Evolutionary conservation across 92 coral and sea anemone genomes (phyloP).

Genomic region (Scolanthus callimorphus): DNA sequence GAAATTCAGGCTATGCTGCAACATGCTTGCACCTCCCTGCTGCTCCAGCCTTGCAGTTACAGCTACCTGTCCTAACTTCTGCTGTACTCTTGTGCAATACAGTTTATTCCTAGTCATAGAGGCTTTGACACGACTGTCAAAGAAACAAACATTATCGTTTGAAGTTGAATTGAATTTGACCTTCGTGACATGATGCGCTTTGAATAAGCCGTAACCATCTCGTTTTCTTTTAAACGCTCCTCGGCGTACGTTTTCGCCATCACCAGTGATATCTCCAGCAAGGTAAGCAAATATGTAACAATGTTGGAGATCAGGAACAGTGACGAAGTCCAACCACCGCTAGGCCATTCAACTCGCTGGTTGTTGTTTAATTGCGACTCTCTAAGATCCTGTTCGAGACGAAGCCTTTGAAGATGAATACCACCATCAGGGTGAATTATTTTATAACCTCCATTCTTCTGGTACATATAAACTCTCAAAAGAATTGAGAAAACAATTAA

Average conservation of each 20-base stretch:
- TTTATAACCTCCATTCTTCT: no score
- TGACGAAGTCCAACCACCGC: slow-evolving; percentile 33
- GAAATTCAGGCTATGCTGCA: no score
- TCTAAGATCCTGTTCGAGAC: not conserved
- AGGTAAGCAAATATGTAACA: slow-evolving; percentile 10
- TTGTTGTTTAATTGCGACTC: not conserved
- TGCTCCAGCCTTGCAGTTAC: no score
- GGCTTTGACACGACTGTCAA: no score
- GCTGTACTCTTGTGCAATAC: no score
- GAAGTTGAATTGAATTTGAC: slow-evolving; percentile 20
- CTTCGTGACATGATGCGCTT: slow-evolving; percentile 30
- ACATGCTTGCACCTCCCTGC: no score
- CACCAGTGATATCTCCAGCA: slow-evolving; percentile 3
- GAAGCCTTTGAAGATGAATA: slow-evolving; percentile 14
- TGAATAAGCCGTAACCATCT: slow-evolving; percentile 37
- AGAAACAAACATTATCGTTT: no score
- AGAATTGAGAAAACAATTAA: no score
- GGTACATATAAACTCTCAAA: no score
- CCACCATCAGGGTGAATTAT: no score
- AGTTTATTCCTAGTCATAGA: no score
- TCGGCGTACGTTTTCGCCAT: slow-evolving; percentile 10
- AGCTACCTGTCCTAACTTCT: no score
- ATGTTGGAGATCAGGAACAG: not conserved
- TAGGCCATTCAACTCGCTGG: slow-evolving; percentile 36
- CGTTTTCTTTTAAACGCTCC: slow-evolving; percentile 53